Conservation (phyloP, 2,113 vertebrate genomes). For the Pollimyrus isidori region DNA sequence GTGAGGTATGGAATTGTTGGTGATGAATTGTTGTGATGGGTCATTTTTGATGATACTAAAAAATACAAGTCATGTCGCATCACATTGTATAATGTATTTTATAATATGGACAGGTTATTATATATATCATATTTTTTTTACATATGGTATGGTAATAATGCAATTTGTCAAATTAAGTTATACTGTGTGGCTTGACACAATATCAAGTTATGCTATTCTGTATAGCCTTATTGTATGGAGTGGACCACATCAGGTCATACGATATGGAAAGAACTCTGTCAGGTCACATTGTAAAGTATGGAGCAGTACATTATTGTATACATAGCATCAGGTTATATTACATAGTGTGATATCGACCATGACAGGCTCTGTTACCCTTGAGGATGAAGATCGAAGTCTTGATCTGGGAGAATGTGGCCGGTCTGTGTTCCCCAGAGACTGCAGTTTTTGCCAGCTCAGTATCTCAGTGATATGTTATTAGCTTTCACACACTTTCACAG, state of each 20-base stretch:
- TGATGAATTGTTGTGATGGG: not conserved
- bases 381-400: not conserved
- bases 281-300: not conserved
- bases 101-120: not conserved
- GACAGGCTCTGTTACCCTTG: not conserved
- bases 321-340: not conserved
- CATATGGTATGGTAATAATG: not conserved
- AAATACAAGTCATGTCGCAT: not conserved
- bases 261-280: not conserved
- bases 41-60: not conserved
- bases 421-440: not conserved
- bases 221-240: not conserved
- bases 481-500: not conserved
- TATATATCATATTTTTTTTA: not conserved
- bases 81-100: not conserved
- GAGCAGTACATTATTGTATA: not conserved
- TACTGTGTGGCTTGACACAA: not conserved
- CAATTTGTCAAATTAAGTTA: not conserved
- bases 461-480: no score
- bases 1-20: not conserved
- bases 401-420: not conserved
- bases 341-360: not conserved
- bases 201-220: not conserved
- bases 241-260: not conserved
- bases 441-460: no score